These are phyloP conservation scores for Clinocottus analis DNA, from an alignment of 2,113 vertebrate genomes.

Conservation along the genomic window DNA sequence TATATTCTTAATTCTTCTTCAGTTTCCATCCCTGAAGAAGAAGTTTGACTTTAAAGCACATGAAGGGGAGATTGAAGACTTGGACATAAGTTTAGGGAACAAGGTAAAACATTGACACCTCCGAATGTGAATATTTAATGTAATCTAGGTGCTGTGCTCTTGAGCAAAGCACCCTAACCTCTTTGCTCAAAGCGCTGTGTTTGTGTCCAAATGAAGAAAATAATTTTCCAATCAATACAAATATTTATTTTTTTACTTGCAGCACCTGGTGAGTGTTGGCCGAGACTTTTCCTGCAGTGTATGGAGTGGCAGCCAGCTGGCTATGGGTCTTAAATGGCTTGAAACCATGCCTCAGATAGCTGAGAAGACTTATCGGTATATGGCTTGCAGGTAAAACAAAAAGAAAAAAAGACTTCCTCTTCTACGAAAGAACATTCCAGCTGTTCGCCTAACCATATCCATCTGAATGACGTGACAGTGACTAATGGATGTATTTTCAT, in stretches of 20 bases:
- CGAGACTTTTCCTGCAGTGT: conserved; percentile 91
- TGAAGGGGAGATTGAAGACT: conserved; percentile 90
- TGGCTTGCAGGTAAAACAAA: conserved; percentile 88
- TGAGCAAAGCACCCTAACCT: not conserved
- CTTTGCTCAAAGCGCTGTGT: not conserved
- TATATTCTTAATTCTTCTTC: conserved; percentile 18
- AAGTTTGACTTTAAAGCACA: conserved; percentile 92
- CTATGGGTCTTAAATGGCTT: conserved; percentile 87
- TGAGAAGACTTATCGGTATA: conserved; percentile 90
- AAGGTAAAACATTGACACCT: conserved; percentile 82
- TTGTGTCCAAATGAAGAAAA: not conserved
- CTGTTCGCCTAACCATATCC: not conserved
- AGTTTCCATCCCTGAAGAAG: conserved; percentile 93
- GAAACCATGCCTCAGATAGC: conserved; percentile 88
- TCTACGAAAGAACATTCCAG: not conserved
- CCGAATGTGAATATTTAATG: not conserved
- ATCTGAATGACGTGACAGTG: not conserved
- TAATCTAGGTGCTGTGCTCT: not conserved
- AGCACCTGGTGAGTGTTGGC: conserved; percentile 90
- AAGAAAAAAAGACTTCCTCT: not conserved
- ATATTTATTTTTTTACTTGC: conserved; percentile 3
- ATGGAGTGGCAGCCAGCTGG: conserved; percentile 91
- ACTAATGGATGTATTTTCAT: not conserved
- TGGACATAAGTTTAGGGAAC: conserved; percentile 88
- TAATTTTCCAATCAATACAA: not conserved